Conservation (phyloP, 53 echinoderm and acorn worm genomes). For the Paracentrotus lividus region DNA sequence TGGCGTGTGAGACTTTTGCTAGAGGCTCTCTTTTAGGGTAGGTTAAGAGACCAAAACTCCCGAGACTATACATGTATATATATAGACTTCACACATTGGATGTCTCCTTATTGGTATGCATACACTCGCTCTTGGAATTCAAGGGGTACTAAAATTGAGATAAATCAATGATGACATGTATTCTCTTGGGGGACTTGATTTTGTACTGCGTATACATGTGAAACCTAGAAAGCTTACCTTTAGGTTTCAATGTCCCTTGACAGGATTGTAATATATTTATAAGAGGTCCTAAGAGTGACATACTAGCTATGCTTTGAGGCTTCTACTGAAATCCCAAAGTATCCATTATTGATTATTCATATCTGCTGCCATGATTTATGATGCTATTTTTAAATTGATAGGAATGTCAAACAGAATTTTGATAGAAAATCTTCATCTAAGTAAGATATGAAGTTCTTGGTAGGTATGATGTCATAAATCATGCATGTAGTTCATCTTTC, state of each 20-base stretch:
- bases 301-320: slow-evolving; percentile 29
- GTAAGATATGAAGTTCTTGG: slow-evolving; percentile 32
- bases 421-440: background rate
- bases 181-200: background rate
- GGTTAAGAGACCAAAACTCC: background rate
- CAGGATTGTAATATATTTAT: background rate
- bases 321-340: background rate
- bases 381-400: slow-evolving; percentile 13
- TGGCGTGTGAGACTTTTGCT: background rate
- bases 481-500: background rate
- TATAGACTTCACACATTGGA: background rate
- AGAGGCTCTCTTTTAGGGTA: slow-evolving; percentile 26
- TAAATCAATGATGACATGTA: slow-evolving; percentile 52
- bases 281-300: slow-evolving; percentile 23
- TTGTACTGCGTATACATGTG: background rate
- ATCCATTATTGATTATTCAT: slow-evolving; percentile 27
- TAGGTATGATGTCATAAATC: background rate
- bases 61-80: background rate
- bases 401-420: slow-evolving; percentile 2
- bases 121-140: background rate
- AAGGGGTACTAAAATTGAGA: slow-evolving; percentile 16
- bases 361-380: background rate
- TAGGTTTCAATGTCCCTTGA: background rate
- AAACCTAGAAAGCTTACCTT: slow-evolving; percentile 3
- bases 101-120: slow-evolving; percentile 6